phyloP scores from a whole-genome alignment of 2,888 invertebrate species.

The Spatulosminthurus flaviceps region DNA sequence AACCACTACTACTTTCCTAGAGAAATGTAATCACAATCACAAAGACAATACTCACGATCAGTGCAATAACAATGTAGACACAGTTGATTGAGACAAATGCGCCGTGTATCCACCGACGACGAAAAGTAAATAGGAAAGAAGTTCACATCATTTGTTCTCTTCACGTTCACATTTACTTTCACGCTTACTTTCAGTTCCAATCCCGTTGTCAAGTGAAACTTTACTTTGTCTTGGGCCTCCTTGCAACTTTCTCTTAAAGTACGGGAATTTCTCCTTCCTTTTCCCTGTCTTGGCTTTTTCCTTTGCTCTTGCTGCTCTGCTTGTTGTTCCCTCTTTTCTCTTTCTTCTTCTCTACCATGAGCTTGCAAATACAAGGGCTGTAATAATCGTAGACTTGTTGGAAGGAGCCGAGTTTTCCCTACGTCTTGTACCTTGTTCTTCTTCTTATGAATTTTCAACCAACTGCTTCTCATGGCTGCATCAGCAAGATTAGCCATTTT shows the following conservation, averaged over 20 bases:
- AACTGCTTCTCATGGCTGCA: slow-evolving; percentile 44
- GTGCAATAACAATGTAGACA: slow-evolving; percentile 20
- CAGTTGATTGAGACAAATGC: slow-evolving; percentile 37
- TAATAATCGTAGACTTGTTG: neutral
- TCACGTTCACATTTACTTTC: slow-evolving; percentile 31
- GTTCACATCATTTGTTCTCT: slow-evolving; percentile 40
- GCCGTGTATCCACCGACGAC: slow-evolving; percentile 5
- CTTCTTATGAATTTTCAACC: slow-evolving; percentile 26
- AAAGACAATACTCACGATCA: slow-evolving; percentile 18
- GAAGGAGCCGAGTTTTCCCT: too few species aligned
- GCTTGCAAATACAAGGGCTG: too few species aligned
- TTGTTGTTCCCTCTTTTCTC: too few species aligned
- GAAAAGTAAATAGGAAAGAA: slow-evolving; percentile 18
- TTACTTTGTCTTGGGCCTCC: slow-evolving; percentile 34
- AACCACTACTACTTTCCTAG: neutral
- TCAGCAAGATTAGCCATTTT: slow-evolving; percentile 59
- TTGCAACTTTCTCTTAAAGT: neutral
- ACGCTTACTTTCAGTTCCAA: slow-evolving; percentile 36
- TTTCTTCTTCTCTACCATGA: too few species aligned
- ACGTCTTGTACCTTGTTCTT: too few species aligned
- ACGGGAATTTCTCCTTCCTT: neutral
- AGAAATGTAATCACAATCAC: slow-evolving; percentile 13
- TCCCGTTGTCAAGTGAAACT: slow-evolving; percentile 29
- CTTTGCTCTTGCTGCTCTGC: neutral
- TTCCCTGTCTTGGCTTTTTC: neutral